phyloP scores from a whole-genome alignment of 2,888 invertebrate genomes.

The Clistopyga incitator region DNA sequence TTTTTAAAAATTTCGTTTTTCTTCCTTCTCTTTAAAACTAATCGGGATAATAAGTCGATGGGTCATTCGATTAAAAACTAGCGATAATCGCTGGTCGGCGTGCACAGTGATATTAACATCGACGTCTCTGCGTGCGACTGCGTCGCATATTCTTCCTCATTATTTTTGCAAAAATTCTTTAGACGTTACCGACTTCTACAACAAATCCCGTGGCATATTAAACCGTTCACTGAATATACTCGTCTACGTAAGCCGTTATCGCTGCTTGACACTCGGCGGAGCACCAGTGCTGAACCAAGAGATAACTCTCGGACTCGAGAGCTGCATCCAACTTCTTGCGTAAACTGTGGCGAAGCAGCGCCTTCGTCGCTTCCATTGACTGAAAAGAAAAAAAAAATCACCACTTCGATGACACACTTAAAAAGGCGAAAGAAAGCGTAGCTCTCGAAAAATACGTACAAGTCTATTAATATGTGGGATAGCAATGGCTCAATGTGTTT shows the following conservation, averaged over 20 bases:
- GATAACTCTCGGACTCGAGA: conserved; percentile 88
- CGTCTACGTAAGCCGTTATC: conserved; percentile 81
- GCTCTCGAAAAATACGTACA: not conserved
- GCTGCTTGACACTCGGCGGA: conserved; percentile 89
- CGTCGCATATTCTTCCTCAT: not conserved
- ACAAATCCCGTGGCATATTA: conserved; percentile 54
- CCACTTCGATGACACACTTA: not conserved
- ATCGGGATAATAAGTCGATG: conserved; percentile 4
- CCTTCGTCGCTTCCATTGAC: conserved; percentile 88
- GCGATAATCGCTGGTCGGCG: conserved; percentile 45
- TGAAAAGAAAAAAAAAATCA: conserved; percentile 82
- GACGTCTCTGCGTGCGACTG: conserved; percentile 1
- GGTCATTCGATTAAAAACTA: conserved; percentile 9
- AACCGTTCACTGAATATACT: conserved; percentile 76
- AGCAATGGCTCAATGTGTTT: conserved; percentile 63
- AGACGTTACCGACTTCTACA: conserved; percentile 42
- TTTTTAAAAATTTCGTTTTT: not conserved
- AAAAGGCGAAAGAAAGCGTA: conserved; percentile 12
- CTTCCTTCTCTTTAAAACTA: too few relatives aligned
- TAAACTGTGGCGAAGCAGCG: conserved; percentile 86
- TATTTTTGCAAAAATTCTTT: conserved; percentile 42
- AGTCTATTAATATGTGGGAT: conserved; percentile 62
- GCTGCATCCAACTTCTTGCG: conserved; percentile 86
- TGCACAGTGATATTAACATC: conserved; percentile 27
- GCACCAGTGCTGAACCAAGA: conserved; percentile 91